Conservation (phyloP, 2,888 invertebrate species). For the Leucophenga maculata region DNA sequence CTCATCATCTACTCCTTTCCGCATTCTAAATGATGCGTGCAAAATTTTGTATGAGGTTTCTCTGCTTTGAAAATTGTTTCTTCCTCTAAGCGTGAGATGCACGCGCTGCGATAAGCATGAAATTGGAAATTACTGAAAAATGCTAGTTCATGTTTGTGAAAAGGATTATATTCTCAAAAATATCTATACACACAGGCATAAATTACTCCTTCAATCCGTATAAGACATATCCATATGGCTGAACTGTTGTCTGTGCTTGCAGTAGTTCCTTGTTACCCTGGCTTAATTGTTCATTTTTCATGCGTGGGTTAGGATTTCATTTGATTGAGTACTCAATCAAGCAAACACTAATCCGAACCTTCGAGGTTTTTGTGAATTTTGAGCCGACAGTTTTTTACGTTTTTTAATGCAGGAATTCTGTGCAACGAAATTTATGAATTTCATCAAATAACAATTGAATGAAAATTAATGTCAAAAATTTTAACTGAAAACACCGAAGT, state of each 20-base stretch:
- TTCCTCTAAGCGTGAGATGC: background rate
- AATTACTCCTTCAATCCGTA: background rate
- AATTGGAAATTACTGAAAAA: conserved; percentile 22
- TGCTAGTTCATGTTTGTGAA: conserved; percentile 10
- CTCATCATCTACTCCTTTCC: background rate
- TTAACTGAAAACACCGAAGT: too few species aligned
- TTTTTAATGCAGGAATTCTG: too few species aligned
- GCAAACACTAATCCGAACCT: conserved; percentile 62
- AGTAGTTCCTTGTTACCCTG: conserved; percentile 12
- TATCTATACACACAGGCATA: background rate
- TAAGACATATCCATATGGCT: background rate
- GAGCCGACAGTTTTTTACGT: background rate
- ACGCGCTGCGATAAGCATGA: conserved; percentile 11
- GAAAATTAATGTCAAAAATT: too few species aligned
- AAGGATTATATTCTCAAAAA: conserved; percentile 30
- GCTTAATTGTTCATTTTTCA: conserved; percentile 43
- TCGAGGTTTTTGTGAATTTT: conserved; percentile 34
- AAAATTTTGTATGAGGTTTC: conserved; percentile 19
- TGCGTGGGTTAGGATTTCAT: conserved; percentile 61
- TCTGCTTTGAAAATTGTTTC: background rate
- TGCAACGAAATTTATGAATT: too few species aligned
- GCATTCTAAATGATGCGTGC: conserved; percentile 23
- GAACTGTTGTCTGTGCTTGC: conserved; percentile 13
- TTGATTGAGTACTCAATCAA: conserved; percentile 65
- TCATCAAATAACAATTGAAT: too few species aligned